phyloP scores from a whole-genome alignment of 2,888 invertebrate genomes.

The Thelaira solivaga region DNA sequence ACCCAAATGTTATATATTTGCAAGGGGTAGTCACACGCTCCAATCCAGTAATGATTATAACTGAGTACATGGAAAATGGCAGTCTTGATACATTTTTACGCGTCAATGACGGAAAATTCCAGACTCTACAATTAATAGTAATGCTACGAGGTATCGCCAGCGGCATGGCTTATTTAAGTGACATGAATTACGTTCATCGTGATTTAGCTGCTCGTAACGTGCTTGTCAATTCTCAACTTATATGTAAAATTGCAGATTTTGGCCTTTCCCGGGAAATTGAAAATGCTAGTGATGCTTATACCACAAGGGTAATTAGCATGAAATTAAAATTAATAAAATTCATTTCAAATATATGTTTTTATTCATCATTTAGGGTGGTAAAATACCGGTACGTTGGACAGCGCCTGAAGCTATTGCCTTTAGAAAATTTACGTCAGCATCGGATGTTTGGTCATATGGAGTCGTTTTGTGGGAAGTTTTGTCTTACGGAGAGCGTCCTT shows the following conservation, averaged over 20 bases:
- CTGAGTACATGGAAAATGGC: slow-evolving; percentile 99
- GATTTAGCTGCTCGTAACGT: slow-evolving; percentile 97
- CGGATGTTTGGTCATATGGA: slow-evolving; percentile 99
- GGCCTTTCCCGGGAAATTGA: slow-evolving; percentile 97
- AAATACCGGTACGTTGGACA: slow-evolving; percentile 99
- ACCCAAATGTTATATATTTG: slow-evolving; percentile 98
- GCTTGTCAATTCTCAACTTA: slow-evolving; percentile 95
- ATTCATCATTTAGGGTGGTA: slow-evolving; percentile 84
- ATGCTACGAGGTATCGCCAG: slow-evolving; percentile 98
- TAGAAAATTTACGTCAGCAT: slow-evolving; percentile 99
- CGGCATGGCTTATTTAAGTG: slow-evolving; percentile 99
- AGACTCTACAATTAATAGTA: slow-evolving; percentile 93
- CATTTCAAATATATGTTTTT: neutral
- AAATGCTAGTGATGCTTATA: slow-evolving; percentile 96
- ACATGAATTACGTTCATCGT: slow-evolving; percentile 99
- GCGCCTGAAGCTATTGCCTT: slow-evolving; percentile 99
- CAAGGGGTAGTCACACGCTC: slow-evolving; percentile 97
- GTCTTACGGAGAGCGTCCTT: slow-evolving; percentile 99
- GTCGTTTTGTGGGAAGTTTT: slow-evolving; percentile 99
- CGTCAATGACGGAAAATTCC: slow-evolving; percentile 97
- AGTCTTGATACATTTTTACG: slow-evolving; percentile 96
- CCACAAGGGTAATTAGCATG: slow-evolving; percentile 81
- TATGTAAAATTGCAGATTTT: slow-evolving; percentile 99
- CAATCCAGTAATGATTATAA: slow-evolving; percentile 99
- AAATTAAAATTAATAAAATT: slow-evolving; percentile 65